Base-by-base conservation (phyloP, 2,888 invertebrate species). In the Campoplex nolae region DNA sequence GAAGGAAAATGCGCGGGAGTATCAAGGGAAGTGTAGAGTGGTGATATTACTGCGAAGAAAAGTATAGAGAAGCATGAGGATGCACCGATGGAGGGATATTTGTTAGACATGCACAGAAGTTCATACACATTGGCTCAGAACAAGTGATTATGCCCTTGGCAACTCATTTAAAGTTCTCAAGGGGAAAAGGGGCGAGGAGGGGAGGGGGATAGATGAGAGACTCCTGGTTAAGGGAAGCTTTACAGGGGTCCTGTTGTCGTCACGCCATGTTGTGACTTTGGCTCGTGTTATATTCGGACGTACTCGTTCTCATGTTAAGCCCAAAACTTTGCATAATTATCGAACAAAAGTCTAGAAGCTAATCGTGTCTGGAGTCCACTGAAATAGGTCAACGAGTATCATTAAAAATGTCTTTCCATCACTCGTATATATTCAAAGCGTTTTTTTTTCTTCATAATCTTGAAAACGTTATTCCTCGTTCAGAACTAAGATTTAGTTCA, bases 121-220 rank as follows among this genome's bases (percentile, higher is more conserved):
- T 62, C 54, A 42, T 38, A 38, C 13, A 32, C 45, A 76, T 32
- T 77, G 65, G 28, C n/a, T 7, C 23, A 8, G 48, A 58, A 82
- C 58, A n/a, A 78, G 65, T 79, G 65, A 83, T 65, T 80, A 77
- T 80, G 80, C 54, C 80, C 73, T 86, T 83, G 79, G 75, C 68
- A 80, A 86, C 71, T 78, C 77, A 84, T 79, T 84, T 73, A 71
- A 86, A 83, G 75, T 86, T 79, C 82, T 75, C 67, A 48, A n/a
- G 42, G 48, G 82, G 67, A 23, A 62, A 42, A 48, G 65, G 23
- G 45, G 23, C 23, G 23, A 23, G 23, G 23, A 23, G 23, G 23
- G 23, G 23, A 23, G 23, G 23, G 23, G 82, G 42, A 48, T 48
- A 83, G 70, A 76, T 75, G 68, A 62, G 58, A 77, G 58, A 48